Evolutionary conservation across 2,888 invertebrate species (phyloP), one percentile per base, ranked within the genome.

Genomic region (Agriopis aurantiaria): DNA sequence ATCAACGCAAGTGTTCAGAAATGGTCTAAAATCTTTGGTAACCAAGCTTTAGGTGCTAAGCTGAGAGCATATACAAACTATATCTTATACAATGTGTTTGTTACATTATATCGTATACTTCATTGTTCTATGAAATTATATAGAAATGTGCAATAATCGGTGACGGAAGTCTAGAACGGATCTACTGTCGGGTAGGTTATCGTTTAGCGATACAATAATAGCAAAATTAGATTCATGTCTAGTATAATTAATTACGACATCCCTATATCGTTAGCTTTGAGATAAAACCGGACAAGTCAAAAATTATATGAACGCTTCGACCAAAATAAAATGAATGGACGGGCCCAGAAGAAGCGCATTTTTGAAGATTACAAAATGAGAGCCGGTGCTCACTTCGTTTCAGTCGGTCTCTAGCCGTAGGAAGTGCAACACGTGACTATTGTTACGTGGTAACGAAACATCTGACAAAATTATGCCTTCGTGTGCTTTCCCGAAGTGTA

Each of bases 1-100:
- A 75, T 81, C 82, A 88, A 91, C 90, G 85, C 82, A 90, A 87
- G 93, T 92, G 91, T 92, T 92, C 92, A 92, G 83, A 84, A 87
- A 78, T 90, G 91, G 86, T 92, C 91, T 92, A 91, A 92, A 92
- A 79, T 76, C 75, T 82, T 79, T 83, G 51, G 43, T 82, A 83
- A 83, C 78, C 85, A 87, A 87, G 82, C 83, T 87, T 87, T 88
- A 85, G 92, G 93, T 93, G 92, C 92, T 92, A 92, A 79, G 71
- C 79, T 78, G 80, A 78, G 80, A 84, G 83, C 80, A 83, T 84
- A 82, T 83, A 84, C 78, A 82, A 80, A 75, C 65, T 80, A 79
- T 81, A 77, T 68, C 69, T 68, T 73, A 70, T 75, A 77, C 70
- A 69, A 65, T 69, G 62, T 49, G 55, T 64, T 70, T 70, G 58